Conservation (phyloP, 2,888 invertebrate species). For the Coelogynopora nodosa region DNA sequence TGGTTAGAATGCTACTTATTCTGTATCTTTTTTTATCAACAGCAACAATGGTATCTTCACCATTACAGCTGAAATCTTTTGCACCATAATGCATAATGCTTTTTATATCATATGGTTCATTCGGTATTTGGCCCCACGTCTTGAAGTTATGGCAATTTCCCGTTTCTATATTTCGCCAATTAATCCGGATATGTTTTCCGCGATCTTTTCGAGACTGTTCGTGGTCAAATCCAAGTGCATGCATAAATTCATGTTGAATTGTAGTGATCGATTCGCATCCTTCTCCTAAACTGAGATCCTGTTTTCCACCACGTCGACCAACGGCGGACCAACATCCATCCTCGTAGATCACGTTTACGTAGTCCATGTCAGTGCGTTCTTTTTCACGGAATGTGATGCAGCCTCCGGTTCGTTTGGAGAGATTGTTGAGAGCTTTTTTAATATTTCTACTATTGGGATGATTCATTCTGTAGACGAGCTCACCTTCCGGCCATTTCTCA, state of each 20-base stretch:
- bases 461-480: background rate
- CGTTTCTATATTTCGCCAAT: background rate
- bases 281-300: background rate
- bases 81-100: conserved; percentile 11
- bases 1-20: background rate
- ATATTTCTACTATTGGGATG: background rate
- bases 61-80: conserved; percentile 15
- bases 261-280: background rate
- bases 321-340: background rate
- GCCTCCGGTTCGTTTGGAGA: background rate
- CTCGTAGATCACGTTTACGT: background rate
- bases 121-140: background rate
- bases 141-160: conserved; percentile 16
- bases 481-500: background rate
- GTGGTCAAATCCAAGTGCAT: background rate
- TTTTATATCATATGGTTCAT: background rate
- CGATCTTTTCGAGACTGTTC: background rate
- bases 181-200: background rate
- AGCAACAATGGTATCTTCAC: background rate
- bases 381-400: background rate
- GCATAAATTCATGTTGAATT: conserved; percentile 18
- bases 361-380: background rate
- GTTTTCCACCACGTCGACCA: background rate
- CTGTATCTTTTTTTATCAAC: background rate
- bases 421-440: background rate